These are phyloP conservation scores for Lamellibrachia columna DNA, from an alignment of 2,888 invertebrate species.

Conservation along the genomic window DNA sequence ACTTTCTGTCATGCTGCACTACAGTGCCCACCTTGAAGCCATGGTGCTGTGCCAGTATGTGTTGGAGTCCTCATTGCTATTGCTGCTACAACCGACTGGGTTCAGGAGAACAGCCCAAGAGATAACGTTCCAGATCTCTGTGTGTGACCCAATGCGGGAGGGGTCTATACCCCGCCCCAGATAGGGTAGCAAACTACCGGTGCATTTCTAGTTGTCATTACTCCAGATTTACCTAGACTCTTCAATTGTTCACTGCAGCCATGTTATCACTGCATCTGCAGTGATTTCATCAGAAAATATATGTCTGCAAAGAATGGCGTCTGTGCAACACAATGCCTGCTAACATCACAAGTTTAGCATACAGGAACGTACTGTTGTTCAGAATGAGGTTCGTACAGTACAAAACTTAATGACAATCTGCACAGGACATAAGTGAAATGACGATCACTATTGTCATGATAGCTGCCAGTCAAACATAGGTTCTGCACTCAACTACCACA, in stretches of 20 bases:
- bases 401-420: neutral
- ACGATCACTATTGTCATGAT: neutral
- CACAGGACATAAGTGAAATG: neutral
- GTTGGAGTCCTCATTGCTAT: neutral
- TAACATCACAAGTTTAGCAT: neutral
- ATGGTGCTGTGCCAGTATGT: neutral
- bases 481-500: constrained; percentile 6
- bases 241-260: neutral
- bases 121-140: neutral
- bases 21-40: neutral
- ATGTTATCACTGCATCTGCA: neutral
- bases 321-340: neutral
- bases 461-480: neutral
- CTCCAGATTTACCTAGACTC: neutral
- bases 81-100: neutral
- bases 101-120: neutral
- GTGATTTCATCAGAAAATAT: constrained; percentile 9
- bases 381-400: neutral
- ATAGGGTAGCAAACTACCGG: neutral
- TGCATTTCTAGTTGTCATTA: constrained; percentile 9
- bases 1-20: neutral
- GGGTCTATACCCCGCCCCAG: neutral
- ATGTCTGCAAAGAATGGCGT: constrained; percentile 1
- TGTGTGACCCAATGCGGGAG: neutral
- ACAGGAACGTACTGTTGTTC: neutral